Conservation (phyloP, 2,113 vertebrate species). For the Xiphophorus couchianus region DNA sequence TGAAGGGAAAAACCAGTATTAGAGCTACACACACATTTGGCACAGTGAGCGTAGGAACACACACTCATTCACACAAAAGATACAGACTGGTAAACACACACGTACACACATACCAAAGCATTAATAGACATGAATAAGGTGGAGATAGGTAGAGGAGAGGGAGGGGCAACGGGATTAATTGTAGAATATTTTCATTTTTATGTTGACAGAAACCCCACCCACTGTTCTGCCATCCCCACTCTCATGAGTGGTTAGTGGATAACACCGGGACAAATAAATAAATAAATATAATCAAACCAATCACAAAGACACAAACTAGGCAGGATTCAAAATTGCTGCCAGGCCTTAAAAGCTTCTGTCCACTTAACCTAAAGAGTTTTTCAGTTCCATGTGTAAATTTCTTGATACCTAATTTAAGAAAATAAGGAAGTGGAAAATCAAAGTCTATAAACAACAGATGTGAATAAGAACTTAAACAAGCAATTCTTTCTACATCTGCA, state of each 20-base stretch:
- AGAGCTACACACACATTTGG: slow-evolving; percentile 79
- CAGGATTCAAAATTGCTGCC: background rate
- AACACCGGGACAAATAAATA: slow-evolving; percentile 47
- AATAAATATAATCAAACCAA: slow-evolving; percentile 16
- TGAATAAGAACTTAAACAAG: background rate
- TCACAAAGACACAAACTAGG: slow-evolving; percentile 46
- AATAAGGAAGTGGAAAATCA: background rate
- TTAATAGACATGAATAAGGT: slow-evolving; percentile 71
- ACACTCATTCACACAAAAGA: slow-evolving; percentile 67
- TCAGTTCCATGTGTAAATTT: too few relatives aligned
- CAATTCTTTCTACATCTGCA: background rate
- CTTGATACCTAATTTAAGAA: background rate
- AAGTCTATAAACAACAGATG: background rate
- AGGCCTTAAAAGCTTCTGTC: background rate
- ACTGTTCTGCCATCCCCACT: slow-evolving; percentile 68
- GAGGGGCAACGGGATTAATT: slow-evolving; percentile 49
- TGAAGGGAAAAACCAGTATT: slow-evolving; percentile 81
- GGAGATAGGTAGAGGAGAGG: slow-evolving; percentile 67
- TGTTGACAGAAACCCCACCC: slow-evolving; percentile 54
- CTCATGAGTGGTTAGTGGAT: slow-evolving; percentile 64
- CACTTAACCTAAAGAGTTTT: background rate
- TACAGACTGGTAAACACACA: slow-evolving; percentile 69
- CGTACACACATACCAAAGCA: slow-evolving; percentile 71
- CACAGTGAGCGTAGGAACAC: slow-evolving; percentile 78
- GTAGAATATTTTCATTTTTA: slow-evolving; percentile 43